Base-by-base conservation (phyloP, 2,888 invertebrate species). In the Girardia tigrina region DNA sequence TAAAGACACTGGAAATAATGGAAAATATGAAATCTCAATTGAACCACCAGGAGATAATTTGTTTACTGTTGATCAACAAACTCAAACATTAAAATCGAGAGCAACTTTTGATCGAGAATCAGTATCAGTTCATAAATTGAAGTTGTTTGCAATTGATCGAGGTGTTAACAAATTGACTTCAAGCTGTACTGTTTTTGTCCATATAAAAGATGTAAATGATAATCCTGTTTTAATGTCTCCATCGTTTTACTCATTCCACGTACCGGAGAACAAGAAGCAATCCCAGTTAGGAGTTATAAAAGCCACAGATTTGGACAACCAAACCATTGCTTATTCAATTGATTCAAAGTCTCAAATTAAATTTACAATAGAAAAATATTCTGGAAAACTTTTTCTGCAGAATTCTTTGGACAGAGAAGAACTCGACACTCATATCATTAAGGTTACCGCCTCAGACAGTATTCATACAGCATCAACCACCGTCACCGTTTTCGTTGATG, bases 141-240 rank as follows among this genome's bases (percentile, higher is more conserved):
- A 36, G 16, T 8, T 36, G 16, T 16, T 36, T 8, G 36, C 36
- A 16, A 36, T 36, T 36, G 36, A 36, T 36, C 8, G 16, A 8
- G 36, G 36, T 8, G 36, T 16, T 12, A 36, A 12, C 16, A 36
- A 16, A 36, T 36, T 36, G 36, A 70, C 70, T 23, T 20, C 23
- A 26, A 23, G 23, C 20, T 20, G 23, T 23, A 20, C 23, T 28
- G 73, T 73, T 26, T 36, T 42, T 56, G 72, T 75, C 1, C 28
- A 72, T 12, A 29, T 75, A 14, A 72, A 26, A 26, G 75, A 75
- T 29, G 29, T 75, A 6, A 75, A 75, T 20, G 75, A 75, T 28
- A 75, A 75, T 75, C 4, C 75, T 12, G 36, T 36, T 12, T 8
- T 36, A 16, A 36, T 36, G 8, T 8, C 36, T 16, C 8, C 16